A percentile compares a stretch with the other conserved stretches of the same genome.
These are phyloP conservation scores for Phymatocera aterrima DNA, from an alignment of 2,888 invertebrate genomes.

Conservation along the genomic window DNA sequence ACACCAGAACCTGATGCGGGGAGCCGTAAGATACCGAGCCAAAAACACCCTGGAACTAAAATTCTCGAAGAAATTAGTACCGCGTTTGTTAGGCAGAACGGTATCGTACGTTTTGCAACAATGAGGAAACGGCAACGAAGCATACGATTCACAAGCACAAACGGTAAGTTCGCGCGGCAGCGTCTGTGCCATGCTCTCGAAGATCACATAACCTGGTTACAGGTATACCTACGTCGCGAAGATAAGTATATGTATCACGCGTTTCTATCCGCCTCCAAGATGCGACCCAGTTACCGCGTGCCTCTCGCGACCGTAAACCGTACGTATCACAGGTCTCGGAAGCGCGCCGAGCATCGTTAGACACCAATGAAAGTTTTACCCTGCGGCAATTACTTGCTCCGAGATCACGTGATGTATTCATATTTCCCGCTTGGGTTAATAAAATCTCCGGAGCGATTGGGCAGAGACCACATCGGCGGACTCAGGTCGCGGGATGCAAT, in stretches of 20 bases:
- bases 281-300: constrained; percentile 41
- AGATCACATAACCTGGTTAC: no score
- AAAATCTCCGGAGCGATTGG: no score
- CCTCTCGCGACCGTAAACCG: constrained; percentile 8
- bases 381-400: not conserved
- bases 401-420: no score
- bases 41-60: not conserved
- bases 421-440: no score
- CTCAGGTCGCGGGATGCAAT: no score
- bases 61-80: constrained; percentile 15
- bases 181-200: constrained; percentile 22
- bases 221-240: not conserved
- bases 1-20: not conserved
- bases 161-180: constrained; percentile 20
- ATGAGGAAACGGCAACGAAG: no score
- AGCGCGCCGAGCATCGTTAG: not conserved
- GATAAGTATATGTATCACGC: no score
- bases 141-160: no score
- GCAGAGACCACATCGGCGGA: no score
- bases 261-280: constrained; percentile 23
- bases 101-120: no score
- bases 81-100: no score
- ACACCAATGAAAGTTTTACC: constrained; percentile 25
- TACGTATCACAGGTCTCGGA: no score
- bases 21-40: not conserved